These are phyloP conservation scores for Mechanitis mazaeus DNA, from an alignment of 2,888 invertebrate genomes.

Conservation along the genomic window DNA sequence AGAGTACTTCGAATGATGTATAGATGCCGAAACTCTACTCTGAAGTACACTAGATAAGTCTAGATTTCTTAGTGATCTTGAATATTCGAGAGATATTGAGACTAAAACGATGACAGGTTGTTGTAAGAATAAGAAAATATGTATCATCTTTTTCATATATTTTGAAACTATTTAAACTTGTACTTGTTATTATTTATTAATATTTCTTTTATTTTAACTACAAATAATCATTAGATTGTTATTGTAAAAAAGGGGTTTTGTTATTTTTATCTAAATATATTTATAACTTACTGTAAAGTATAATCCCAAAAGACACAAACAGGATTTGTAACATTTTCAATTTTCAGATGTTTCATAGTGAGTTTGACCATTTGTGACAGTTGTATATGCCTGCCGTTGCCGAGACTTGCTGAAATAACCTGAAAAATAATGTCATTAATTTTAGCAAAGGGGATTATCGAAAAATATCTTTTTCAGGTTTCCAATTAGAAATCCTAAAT, in stretches of 20 bases:
- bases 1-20: not conserved
- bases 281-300: conserved; percentile 80
- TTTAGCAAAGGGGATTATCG: too few relatives aligned
- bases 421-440: conserved; percentile 34
- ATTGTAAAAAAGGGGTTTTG: too few relatives aligned
- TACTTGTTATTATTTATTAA: too few relatives aligned
- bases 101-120: not conserved
- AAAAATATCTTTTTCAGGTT: too few relatives aligned
- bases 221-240: too few relatives aligned
- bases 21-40: not conserved
- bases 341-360: conserved; percentile 88
- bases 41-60: conserved; percentile 6
- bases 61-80: conserved; percentile 2
- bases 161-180: too few relatives aligned
- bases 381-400: conserved; percentile 91
- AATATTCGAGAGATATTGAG: not conserved
- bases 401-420: conserved; percentile 92
- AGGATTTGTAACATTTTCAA: conserved; percentile 93
- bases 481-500: too few relatives aligned
- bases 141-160: too few relatives aligned
- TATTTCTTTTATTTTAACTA: too few relatives aligned
- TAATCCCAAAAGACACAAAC: conserved; percentile 97
- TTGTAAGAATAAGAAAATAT: not conserved
- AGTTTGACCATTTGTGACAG: conserved; percentile 89
- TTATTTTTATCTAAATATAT: not conserved